These are phyloP conservation scores for Helicoverpa zea DNA, from an alignment of 1,140 invertebrate species.

Conservation along the genomic window DNA sequence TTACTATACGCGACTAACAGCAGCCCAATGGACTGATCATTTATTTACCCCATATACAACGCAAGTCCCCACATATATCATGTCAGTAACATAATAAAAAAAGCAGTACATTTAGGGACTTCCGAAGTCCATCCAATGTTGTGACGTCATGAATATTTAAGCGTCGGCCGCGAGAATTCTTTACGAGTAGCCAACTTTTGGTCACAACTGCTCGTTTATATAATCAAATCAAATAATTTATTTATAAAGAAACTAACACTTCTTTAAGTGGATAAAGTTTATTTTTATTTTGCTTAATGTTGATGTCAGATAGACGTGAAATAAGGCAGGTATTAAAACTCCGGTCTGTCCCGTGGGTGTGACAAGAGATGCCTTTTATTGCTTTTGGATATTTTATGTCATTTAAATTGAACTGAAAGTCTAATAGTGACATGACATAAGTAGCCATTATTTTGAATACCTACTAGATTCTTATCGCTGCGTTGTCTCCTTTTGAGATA, in stretches of 20 bases:
- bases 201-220: slow-evolving; percentile 11
- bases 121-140: slow-evolving; percentile 27
- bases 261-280: slow-evolving; percentile 8
- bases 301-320: background rate
- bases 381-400: background rate
- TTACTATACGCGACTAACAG: background rate
- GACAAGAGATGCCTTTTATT: background rate
- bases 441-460: no score
- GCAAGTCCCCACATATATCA: background rate
- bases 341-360: background rate
- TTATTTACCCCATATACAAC: slow-evolving; percentile 8
- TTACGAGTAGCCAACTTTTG: slow-evolving; percentile 4
- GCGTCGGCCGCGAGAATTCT: slow-evolving; percentile 10
- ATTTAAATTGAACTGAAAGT: background rate
- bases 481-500: no score
- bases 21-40: background rate
- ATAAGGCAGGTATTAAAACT: background rate
- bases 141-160: slow-evolving; percentile 39
- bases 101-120: slow-evolving; percentile 33
- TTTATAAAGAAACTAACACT: slow-evolving; percentile 26
- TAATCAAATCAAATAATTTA: slow-evolving; percentile 44
- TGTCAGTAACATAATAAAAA: slow-evolving; percentile 37
- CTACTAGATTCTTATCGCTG: no score
- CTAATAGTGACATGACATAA: no score
- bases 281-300: slow-evolving; percentile 6